Evolutionary conservation across 92 coral and sea anemone species (phyloP), one percentile per base, ranked within the genome.

Genomic region (Zoanthus gigantus): DNA sequence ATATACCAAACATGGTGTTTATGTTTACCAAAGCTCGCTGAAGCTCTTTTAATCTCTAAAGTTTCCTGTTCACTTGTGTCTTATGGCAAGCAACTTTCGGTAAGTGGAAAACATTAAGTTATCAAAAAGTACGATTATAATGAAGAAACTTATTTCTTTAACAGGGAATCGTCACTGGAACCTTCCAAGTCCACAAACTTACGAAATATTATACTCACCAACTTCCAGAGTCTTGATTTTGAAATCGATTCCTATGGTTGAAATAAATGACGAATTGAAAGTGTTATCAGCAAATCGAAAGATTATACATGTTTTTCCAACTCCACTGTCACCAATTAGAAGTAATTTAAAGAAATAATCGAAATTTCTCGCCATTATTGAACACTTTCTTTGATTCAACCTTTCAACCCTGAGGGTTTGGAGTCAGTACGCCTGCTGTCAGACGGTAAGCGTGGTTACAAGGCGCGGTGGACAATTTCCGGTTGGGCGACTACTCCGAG

Each of bases 201-300:
- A 52, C 56, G 30, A 71, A 18, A 11, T 7, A 9, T 6, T 44
- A 10, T 46, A 90, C 98, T 84, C 56, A 96, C 98, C 98, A 1
- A 96, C 83, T 3, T 94, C 95, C 71, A 96, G 65, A 2, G 98
- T 96, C 88, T 94, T 93, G 61, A 96, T 93, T 90, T 96, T 96
- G 75, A 96, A 96, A 80, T 96, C 98, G 23, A 96, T 94, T 76
- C 98, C 98, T 48, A 96, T 96, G 6, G 98, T 96, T 46, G 94
- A 91, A 18, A 96, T 92, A 86, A 93, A 96, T 48, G 96, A 78
- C 0, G 95, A 87, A 61, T 90, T 94, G 86, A 93, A 96, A 1
- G 98, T 95, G 32, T 94, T 95, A 76, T 96, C 98, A 44, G 96
- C 95, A 87, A 96, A 96, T 60, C 98, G 87, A 72, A 94, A 90